phyloP scores from a whole-genome alignment of 2,888 invertebrate genomes.

The Leptogaster cylindrica region DNA sequence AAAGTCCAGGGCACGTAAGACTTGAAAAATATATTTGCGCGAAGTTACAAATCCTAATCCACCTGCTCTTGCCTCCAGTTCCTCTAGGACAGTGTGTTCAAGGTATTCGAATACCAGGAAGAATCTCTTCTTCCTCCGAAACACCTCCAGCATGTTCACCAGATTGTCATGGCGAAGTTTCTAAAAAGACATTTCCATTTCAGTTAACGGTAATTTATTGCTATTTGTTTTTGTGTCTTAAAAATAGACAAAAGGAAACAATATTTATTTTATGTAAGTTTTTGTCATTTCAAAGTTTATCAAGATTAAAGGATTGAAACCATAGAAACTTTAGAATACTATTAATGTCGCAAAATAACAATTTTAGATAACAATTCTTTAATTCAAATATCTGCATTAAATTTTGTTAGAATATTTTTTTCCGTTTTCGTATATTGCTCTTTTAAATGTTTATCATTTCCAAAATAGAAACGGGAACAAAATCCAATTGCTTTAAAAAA shows the following conservation, averaged over 20 bases:
- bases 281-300: background rate
- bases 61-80: constrained; percentile 75
- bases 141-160: constrained; percentile 87
- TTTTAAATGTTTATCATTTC: too few relatives aligned
- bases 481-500: too few relatives aligned
- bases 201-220: background rate
- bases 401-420: too few relatives aligned
- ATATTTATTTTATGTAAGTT: too few relatives aligned
- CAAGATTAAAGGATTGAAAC: background rate
- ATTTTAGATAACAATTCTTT: too few relatives aligned
- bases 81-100: constrained; percentile 84
- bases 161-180: constrained; percentile 87
- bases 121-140: constrained; percentile 80
- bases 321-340: background rate
- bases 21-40: constrained; percentile 79
- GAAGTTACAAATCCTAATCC: constrained; percentile 77
- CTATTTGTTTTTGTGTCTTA: background rate
- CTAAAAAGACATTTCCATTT: constrained; percentile 61
- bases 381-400: too few relatives aligned
- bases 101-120: constrained; percentile 89
- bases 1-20: constrained; percentile 79
- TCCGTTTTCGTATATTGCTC: too few relatives aligned
- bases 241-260: too few relatives aligned
- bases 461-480: too few relatives aligned
- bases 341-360: background rate